Percentiles rank a stretch among this genome's conserved stretches.
These are phyloP conservation scores for Lasiommata megera DNA, from an alignment of 2,888 invertebrate species.

Conservation along the genomic window DNA sequence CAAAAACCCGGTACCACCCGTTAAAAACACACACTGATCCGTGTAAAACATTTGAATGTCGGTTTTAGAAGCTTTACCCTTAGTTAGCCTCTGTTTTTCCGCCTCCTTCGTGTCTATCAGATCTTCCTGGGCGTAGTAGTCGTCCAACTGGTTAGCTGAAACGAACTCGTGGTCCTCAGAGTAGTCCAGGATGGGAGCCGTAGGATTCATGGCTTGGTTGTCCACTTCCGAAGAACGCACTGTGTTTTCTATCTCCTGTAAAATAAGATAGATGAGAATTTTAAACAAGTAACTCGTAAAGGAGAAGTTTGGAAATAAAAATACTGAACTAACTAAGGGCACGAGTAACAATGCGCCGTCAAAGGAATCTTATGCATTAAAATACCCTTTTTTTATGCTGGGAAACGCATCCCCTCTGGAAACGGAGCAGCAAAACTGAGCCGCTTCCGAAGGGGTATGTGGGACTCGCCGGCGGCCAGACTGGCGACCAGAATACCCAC, in stretches of 20 bases:
- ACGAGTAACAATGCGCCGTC: too few species aligned
- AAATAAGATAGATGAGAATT: background rate
- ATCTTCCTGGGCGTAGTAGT: constrained; percentile 74
- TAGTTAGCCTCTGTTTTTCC: constrained; percentile 64
- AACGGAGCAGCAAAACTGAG: too few species aligned
- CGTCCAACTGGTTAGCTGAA: constrained; percentile 67
- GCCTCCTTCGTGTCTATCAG: constrained; percentile 70
- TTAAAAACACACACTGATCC: constrained; percentile 72
- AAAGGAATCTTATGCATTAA: too few species aligned
- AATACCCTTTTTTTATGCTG: too few species aligned
- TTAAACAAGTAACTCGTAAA: too few species aligned
- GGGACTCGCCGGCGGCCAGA: too few species aligned
- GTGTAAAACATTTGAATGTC: constrained; percentile 66
- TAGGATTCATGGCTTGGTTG: constrained; percentile 67
- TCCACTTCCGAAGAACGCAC: constrained; percentile 59
- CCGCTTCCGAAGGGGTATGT: too few species aligned
- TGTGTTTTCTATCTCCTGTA: constrained; percentile 64
- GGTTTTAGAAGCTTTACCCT: constrained; percentile 66
- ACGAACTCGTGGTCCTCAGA: constrained; percentile 79
- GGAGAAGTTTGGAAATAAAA: too few species aligned
- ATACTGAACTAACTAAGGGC: too few species aligned
- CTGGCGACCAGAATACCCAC: too few species aligned
- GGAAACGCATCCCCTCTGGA: too few species aligned
- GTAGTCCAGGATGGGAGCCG: constrained; percentile 67
- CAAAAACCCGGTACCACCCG: constrained; percentile 74